Base-by-base conservation (phyloP, 1,140 invertebrate genomes). In the Eciton burchellii region DNA sequence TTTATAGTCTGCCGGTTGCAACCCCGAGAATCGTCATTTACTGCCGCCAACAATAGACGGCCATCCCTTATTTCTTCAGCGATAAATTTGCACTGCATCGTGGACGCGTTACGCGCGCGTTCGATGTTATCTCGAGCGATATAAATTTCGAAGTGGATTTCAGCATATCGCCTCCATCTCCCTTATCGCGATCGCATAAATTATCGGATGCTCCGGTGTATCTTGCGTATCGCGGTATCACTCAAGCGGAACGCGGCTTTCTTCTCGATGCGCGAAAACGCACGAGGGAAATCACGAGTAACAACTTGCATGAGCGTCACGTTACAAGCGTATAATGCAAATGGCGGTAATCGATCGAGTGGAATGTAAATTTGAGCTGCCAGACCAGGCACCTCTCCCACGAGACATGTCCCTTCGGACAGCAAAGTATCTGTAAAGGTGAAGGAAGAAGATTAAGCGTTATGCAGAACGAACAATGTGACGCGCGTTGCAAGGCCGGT, bases 391-490 rank as follows among this genome's bases (percentile, higher is more conserved):
- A 24, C 82, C 29, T 68, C 54, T 47, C 41, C n/a, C n/a, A n/a
- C n/a, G 63, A 65, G 52, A 19, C n/a, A n/a, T n/a, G n/a, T n/a
- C n/a, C n/a, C n/a, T n/a, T n/a, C n/a, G 26, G 26, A 52, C 57
- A 66, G 68, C 41, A 24, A 74, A 68, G 29, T 68, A 81, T 82
- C 76, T 74, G 47, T 26, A 84, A 68, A 60, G 47, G 14, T 56
- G 63, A 62, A 83, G 45, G 52, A 88, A 89, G 88, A 89, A 89
- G 88, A 89, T 90, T 89, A 87, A 90, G 87, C 87, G 84, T 47
- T 56, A 82, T 21, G 19, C 29, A 43, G 54, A 54, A 65, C 56
- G 84, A 83, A 90, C 89, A 90, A 90, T 90, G 62, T 76, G 88
- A 89, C 86, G 81, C 73, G 24, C 56, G 84, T 84, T 62, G 82